A percentile compares a stretch with the other conserved stretches of the same genome.
phyloP scores from a whole-genome alignment of 2,113 vertebrate species.

The Callipepla californica region DNA sequence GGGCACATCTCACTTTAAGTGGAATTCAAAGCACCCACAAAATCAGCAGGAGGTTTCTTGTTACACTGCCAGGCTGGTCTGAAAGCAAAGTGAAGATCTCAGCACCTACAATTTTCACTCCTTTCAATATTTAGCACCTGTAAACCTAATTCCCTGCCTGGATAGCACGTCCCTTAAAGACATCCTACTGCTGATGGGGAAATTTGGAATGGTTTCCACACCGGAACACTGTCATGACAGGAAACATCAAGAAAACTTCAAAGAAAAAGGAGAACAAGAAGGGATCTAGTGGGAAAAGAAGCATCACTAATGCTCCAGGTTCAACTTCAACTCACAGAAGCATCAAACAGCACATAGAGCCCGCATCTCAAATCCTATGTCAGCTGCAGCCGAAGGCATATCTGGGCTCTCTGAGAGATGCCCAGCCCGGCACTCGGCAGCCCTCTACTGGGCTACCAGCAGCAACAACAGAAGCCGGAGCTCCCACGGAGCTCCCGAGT shows the following conservation, averaged over 20 bases:
- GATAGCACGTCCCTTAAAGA: background rate
- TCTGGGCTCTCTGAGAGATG: rapidly evolving
- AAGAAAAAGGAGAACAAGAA: background rate
- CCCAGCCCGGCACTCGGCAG: background rate
- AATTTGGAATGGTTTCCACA: background rate
- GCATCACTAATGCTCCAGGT: background rate
- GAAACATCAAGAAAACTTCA: background rate
- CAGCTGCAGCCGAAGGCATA: background rate
- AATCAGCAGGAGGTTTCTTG: background rate
- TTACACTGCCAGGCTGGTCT: background rate
- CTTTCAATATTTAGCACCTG: background rate
- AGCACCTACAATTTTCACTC: background rate
- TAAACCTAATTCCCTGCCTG: background rate
- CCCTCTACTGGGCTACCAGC: conserved; percentile 3
- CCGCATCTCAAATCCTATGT: background rate
- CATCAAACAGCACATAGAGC: rapidly evolving
- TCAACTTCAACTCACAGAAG: background rate
- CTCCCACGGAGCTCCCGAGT: rapidly evolving
- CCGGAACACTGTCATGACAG: background rate
- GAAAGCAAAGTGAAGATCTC: background rate
- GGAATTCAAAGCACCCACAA: background rate
- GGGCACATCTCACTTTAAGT: background rate
- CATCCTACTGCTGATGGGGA: background rate
- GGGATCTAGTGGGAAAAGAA: background rate
- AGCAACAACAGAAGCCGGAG: background rate